Evolutionary conservation across 2,113 vertebrate genomes (phyloP).

Genomic region (Corythoichthys intestinalis): DNA sequence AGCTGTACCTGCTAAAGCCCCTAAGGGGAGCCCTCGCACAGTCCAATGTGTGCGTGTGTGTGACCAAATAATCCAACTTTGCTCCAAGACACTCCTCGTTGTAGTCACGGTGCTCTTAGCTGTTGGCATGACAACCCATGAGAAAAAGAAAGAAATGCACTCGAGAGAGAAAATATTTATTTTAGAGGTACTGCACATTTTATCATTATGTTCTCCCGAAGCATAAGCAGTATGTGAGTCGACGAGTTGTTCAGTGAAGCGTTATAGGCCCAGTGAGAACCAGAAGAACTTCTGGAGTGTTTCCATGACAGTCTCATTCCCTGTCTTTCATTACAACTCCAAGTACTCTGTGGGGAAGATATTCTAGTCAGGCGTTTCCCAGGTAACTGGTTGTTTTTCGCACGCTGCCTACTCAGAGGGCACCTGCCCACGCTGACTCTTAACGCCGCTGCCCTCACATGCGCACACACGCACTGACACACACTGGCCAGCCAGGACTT

Average conservation of each 20-base stretch:
- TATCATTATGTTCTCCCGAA: background rate
- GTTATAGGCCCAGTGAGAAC: background rate
- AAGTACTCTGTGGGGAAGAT: conserved; percentile 7
- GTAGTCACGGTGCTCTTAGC: conserved; percentile 11
- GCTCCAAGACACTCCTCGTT: conserved; percentile 1
- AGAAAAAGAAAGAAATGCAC: background rate
- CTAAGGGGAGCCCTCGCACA: conserved; percentile 48
- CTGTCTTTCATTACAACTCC: conserved; percentile 22
- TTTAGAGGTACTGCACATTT: background rate
- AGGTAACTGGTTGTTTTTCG: conserved; percentile 55
- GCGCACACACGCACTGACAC: conserved; percentile 17
- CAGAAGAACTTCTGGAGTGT: background rate
- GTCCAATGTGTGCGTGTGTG: background rate
- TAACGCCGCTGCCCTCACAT: conserved; percentile 16
- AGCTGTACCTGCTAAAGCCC: conserved; percentile 11
- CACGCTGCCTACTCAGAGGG: conserved; percentile 44
- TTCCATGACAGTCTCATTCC: background rate
- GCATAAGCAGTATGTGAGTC: background rate
- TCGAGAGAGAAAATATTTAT: background rate
- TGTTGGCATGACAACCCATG: conserved; percentile 40
- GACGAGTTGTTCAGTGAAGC: background rate
- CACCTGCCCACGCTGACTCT: conserved; percentile 43
- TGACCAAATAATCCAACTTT: background rate
- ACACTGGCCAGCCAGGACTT: conserved; percentile 22
- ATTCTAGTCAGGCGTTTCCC: conserved; percentile 57